Evolutionary conservation across 2,888 invertebrate genomes (phyloP).

Genomic region (Sarcophaga carnaria): DNA sequence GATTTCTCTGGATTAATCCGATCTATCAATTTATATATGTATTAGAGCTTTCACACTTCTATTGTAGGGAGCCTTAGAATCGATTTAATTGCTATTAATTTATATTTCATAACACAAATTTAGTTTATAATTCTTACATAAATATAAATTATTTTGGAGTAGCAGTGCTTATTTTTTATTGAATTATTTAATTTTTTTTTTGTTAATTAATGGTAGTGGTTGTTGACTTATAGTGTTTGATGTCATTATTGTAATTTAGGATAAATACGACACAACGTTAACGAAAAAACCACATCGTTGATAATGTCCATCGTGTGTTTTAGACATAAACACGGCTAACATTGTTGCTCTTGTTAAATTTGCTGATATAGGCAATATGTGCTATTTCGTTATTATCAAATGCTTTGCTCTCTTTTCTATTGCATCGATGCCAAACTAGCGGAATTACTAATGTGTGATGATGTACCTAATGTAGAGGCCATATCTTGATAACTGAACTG

Average conservation of each 20-base stretch:
- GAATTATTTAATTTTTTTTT: slow-evolving; percentile 21
- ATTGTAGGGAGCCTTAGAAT: slow-evolving; percentile 26
- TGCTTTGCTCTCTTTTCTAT: slow-evolving; percentile 77
- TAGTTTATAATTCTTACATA: neutral
- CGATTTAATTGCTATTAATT: slow-evolving; percentile 15
- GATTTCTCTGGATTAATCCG: neutral
- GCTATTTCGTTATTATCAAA: slow-evolving; percentile 63
- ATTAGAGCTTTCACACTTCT: neutral
- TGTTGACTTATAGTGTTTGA: slow-evolving; percentile 73
- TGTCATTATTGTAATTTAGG: slow-evolving; percentile 62
- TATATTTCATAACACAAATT: too few species aligned
- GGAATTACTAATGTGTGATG: slow-evolving; percentile 85
- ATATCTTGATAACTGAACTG: slow-evolving; percentile 93
- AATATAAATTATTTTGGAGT: slow-evolving; percentile 53
- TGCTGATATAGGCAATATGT: slow-evolving; percentile 67
- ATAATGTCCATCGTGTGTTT: slow-evolving; percentile 55
- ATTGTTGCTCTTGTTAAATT: slow-evolving; percentile 54
- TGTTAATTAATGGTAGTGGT: slow-evolving; percentile 62
- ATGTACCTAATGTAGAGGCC: slow-evolving; percentile 86
- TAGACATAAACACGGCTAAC: slow-evolving; percentile 61
- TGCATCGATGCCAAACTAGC: slow-evolving; percentile 82
- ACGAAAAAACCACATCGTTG: slow-evolving; percentile 41
- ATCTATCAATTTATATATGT: neutral
- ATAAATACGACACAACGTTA: slow-evolving; percentile 45
- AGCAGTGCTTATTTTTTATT: slow-evolving; percentile 66